Evolutionary conservation across 2,113 vertebrate species (phyloP).

Genomic region (Stigmatopora argus): DNA sequence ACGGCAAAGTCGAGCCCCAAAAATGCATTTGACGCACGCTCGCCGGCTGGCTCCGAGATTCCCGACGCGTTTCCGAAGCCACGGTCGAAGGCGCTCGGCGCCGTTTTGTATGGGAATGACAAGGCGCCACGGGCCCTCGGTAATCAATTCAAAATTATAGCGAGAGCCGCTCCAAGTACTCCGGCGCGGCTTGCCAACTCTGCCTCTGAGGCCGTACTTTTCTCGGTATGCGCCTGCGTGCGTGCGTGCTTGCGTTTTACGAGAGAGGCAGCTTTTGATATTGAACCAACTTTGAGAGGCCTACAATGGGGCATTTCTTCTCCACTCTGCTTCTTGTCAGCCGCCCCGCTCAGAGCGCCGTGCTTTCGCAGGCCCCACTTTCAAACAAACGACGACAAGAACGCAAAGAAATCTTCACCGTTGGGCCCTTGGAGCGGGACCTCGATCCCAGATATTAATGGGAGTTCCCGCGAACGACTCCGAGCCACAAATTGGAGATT

Average conservation of each 20-base stretch:
- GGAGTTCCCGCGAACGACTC: slow-evolving; percentile 15
- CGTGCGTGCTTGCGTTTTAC: slow-evolving; percentile 1
- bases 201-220: slow-evolving; percentile 54
- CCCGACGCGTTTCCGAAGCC: too few species aligned
- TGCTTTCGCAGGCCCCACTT: slow-evolving; percentile 2
- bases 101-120: too few species aligned
- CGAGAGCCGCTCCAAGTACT: slow-evolving; percentile 59
- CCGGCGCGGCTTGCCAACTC: slow-evolving; percentile 45
- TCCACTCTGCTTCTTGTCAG: slow-evolving; percentile 35
- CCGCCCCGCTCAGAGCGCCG: too few species aligned
- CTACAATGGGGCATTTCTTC: slow-evolving; percentile 39
- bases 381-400: background rate
- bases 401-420: background rate
- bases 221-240: slow-evolving; percentile 26
- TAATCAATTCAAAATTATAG: slow-evolving; percentile 69
- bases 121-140: slow-evolving; percentile 36
- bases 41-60: too few species aligned
- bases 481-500: slow-evolving; percentile 23
- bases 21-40: slow-evolving; percentile 13
- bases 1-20: background rate
- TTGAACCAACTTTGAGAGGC: slow-evolving; percentile 61
- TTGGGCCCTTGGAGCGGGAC: background rate
- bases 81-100: too few species aligned
- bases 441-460: slow-evolving; percentile 7
- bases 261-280: slow-evolving; percentile 48